Evolutionary conservation across 1,140 invertebrate species (phyloP).

Genomic region (Brachionus plicatilis): DNA sequence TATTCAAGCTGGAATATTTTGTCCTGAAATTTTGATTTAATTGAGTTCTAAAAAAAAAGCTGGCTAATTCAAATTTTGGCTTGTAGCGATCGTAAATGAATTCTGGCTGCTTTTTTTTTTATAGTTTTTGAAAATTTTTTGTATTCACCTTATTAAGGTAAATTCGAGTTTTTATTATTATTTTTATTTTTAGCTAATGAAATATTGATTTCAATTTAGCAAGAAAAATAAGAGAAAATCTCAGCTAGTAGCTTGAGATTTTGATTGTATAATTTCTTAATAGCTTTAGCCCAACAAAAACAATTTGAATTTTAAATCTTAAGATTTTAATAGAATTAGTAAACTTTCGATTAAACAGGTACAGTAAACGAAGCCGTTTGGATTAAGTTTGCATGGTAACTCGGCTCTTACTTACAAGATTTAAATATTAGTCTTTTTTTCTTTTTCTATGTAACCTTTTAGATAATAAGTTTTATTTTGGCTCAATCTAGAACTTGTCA

Average conservation of each 20-base stretch:
- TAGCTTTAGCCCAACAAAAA: neutral
- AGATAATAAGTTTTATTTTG: neutral
- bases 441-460: neutral
- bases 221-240: neutral
- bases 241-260: neutral
- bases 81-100: neutral
- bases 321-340: neutral
- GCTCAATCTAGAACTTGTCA: neutral
- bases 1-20: too few species aligned
- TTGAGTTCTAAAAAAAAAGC: neutral
- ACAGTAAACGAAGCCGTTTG: neutral
- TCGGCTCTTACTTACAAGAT: neutral
- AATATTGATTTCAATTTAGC: constrained; percentile 1
- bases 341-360: neutral
- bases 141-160: neutral
- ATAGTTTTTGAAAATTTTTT: neutral
- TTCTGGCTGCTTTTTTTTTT: neutral
- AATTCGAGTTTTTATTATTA: neutral
- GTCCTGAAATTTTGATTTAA: neutral
- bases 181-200: neutral
- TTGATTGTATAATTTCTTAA: neutral
- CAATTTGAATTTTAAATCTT: neutral
- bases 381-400: neutral
- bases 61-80: neutral
- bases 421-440: neutral